Evolutionary conservation across 2,888 invertebrate species (phyloP), one percentile per base, ranked within the genome.

Genomic region (Dynastes tityus): DNA sequence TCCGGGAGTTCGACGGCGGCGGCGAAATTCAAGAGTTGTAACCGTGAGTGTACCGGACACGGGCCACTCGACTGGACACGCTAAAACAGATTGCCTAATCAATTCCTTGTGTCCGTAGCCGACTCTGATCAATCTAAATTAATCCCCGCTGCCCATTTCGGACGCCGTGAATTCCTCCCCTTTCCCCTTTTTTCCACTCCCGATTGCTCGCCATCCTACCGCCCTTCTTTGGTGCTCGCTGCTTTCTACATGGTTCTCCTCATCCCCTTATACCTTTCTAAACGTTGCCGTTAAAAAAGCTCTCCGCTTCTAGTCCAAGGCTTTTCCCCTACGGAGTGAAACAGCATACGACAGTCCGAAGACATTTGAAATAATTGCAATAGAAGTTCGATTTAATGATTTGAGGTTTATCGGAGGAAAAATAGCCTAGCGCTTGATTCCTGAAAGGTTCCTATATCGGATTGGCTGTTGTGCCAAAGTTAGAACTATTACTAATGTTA

Each of bases 61-160:
- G 83, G 87, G 84, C 87, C 87, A 88, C 88, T 88, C 88, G 89
- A 88, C 85, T 87, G 89, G 89, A 89, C 89, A 88, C 88, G 88
- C 87, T 88, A 88, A 88, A 89, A 89, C 89, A 89, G 88, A 89
- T 89, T 89, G 89, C 89, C 89, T 89, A 89, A 89, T 89, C 89
- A 89, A 89, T 89, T 89, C 89, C 88, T 88, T 88, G 88, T 88
- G 89, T 89, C 88, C 88, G 86, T 85, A 73, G 85, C 87, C 87
- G 88, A 86, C 87, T 88, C 88, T 88, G 89, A 89, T 89, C 89
- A 89, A 89, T 89, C 89, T 89, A 89, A 89, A 89, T 89, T 89
- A 89, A 89, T 89, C 88, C 89, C 88, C 87, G 84, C 86, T 86
- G 86, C 86, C 86, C 86, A 82, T 81, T 83, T 81, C 82, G 83